phyloP scores from a whole-genome alignment of 1,140 invertebrate genomes.

The Acarapis woodi region DNA sequence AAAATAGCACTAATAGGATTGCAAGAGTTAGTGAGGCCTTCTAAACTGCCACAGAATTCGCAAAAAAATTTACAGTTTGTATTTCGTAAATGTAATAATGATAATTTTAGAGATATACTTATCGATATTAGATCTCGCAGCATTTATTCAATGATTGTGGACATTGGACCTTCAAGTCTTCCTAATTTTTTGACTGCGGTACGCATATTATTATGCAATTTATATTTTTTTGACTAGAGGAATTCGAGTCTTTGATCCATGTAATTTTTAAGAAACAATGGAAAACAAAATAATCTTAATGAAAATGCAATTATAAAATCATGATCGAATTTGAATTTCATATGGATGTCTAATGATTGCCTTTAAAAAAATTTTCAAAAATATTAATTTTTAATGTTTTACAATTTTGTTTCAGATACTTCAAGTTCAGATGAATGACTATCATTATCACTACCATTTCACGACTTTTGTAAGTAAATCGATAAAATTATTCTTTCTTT shows the following conservation, averaged over 20 bases:
- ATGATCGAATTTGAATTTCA: too few relatives aligned
- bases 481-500: background rate
- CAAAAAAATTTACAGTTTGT: slow-evolving; percentile 37
- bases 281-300: too few relatives aligned
- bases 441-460: slow-evolving; percentile 71
- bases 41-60: slow-evolving; percentile 20
- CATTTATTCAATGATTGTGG: slow-evolving; percentile 53
- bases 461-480: slow-evolving; percentile 65
- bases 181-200: slow-evolving; percentile 48
- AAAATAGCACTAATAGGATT: slow-evolving; percentile 51
- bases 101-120: slow-evolving; percentile 43
- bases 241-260: too few relatives aligned
- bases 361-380: background rate
- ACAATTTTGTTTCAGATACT: slow-evolving; percentile 32
- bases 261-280: too few relatives aligned
- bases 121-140: slow-evolving; percentile 46
- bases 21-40: slow-evolving; percentile 44
- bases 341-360: background rate
- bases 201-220: slow-evolving; percentile 17
- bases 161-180: slow-evolving; percentile 42
- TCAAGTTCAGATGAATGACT: slow-evolving; percentile 78
- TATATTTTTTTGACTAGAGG: background rate
- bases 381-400: background rate
- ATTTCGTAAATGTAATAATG: slow-evolving; percentile 38
- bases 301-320: too few relatives aligned